phyloP scores from a whole-genome alignment of 2,888 invertebrate genomes.

The Coelinius sp. region DNA sequence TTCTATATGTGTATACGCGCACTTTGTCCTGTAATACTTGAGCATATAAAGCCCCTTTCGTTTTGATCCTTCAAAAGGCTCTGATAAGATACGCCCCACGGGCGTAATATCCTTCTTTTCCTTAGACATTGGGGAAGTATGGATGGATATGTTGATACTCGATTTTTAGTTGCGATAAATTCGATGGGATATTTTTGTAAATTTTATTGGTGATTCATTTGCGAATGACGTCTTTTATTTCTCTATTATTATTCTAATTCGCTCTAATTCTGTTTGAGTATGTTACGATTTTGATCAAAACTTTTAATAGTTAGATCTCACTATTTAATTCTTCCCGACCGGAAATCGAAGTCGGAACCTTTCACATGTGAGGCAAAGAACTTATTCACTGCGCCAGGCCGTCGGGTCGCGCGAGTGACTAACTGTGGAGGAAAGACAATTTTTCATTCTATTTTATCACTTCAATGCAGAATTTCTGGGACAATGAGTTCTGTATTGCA shows the following conservation, averaged over 20 bases:
- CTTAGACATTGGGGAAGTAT: neutral
- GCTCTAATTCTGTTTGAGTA: neutral
- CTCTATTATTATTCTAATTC: neutral
- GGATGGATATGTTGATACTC: neutral
- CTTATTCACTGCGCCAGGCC: no score
- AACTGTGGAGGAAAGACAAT: no score
- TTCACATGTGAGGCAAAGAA: no score
- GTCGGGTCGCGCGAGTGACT: no score
- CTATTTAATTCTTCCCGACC: no score
- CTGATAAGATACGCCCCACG: slow-evolving; percentile 16
- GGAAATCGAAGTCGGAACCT: no score
- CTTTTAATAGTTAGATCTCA: no score
- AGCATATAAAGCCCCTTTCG: slow-evolving; percentile 24
- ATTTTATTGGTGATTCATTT: neutral
- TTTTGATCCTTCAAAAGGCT: slow-evolving; percentile 31
- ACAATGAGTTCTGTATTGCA: neutral
- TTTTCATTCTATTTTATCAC: no score
- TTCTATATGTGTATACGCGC: neutral
- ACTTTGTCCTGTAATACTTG: slow-evolving; percentile 10
- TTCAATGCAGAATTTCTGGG: neutral
- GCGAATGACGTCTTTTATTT: neutral
- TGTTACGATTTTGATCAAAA: no score
- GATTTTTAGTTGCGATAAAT: neutral
- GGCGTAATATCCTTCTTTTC: neutral
- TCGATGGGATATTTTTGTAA: neutral